Base-by-base conservation (phyloP, 2,888 invertebrate genomes). In the Unio delphinus region DNA sequence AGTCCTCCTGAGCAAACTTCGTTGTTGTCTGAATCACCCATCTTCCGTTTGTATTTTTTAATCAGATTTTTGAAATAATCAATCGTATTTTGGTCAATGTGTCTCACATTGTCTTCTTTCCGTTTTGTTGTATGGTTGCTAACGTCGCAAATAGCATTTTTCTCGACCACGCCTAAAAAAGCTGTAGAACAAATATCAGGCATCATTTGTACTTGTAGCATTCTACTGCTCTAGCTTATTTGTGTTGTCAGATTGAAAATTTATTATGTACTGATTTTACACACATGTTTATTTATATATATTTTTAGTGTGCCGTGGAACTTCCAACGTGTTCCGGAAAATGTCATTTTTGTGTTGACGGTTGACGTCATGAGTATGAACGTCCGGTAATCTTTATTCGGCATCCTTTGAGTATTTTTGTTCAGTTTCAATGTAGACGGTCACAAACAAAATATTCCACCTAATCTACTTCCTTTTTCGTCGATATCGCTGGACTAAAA, bases 11-110 rank as follows among this genome's bases (percentile, higher is more conserved):
- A 83, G 61, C 79, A 75, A 5, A 83, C 83, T 30, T 73, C 77
- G 28, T 34, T 64, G 18, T 67, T 72, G 23, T 74, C 74, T 4
- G 71, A 64, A 28, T 80, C 78, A 45, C 82, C 84, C 75, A 82
- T 85, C 67, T 81, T 80, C 76, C 83, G 83, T 68, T 73, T 81
- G 64, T 86, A 86, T 67, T 82, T 83, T 57, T 73, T 70, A n/a
- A 86, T 73, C 45, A 86, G 71, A 67, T 75, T 74, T 65, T 78
- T 83, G 34, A 86, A 78, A 59, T 80, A 82, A 67, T 75, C 67
- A 20, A 76, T 67, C 55, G 75, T 68, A 28, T 64, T 76, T 60
- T 73, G 74, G 57, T 81, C 79, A 34, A 78, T 56, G 26, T 74
- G 59, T 18, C 59, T 26, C 45, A 45, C 45, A 45, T 8, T 11